Evolutionary conservation across 2,113 vertebrate species (phyloP), one percentile per base, ranked within the genome.

Genomic region (Dasypus novemcinctus): DNA sequence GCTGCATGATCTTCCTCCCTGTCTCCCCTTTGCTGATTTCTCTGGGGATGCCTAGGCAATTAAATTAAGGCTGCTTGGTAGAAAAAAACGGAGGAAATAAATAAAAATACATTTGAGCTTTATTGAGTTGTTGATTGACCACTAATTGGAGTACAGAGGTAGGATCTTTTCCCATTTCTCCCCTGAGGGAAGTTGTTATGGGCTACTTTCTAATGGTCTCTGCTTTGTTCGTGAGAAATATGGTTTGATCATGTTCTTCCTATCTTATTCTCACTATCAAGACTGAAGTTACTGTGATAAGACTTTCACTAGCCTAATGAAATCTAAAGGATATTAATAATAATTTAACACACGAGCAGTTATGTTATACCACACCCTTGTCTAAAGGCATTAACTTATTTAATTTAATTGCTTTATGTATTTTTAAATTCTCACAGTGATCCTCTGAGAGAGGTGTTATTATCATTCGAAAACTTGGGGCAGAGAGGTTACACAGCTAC

Each of bases 401-500:
- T 57, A 20, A 21, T 57, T 57, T 57, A 5, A 57, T 1, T 57
- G 54, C 54, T 6, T 57, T 57, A 74, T 64, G 46, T 89, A 54
- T 59, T 95, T 20, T 21, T 93, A 80, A 88, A 84, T 85, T 92
- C 31, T 86, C 36, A 46, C 8, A 61, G 43, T 61, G 38, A 93
- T 41, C 23, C 74, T 93, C 11, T 38, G 69, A 94, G 63, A 52
- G 59, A 31, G 12, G 18, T 94, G 52, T 64, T 63, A 36, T 93
- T 74, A 69, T 80, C n/a, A 38, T 96, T 5, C 57, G 89, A 91
- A 93, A 59, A 68, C 18, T 31, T 31, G 29, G 90, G 36, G 66
- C 46, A 57, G 52, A 38, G 71, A 94, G 66, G 64, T 94, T 91
- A 91, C 68, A 31, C 38, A 82, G 74, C 87, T 96, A 79, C 82